phyloP scores from a whole-genome alignment of 2,797 vertebrate genomes.

The Enteromius anoplus region DNA sequence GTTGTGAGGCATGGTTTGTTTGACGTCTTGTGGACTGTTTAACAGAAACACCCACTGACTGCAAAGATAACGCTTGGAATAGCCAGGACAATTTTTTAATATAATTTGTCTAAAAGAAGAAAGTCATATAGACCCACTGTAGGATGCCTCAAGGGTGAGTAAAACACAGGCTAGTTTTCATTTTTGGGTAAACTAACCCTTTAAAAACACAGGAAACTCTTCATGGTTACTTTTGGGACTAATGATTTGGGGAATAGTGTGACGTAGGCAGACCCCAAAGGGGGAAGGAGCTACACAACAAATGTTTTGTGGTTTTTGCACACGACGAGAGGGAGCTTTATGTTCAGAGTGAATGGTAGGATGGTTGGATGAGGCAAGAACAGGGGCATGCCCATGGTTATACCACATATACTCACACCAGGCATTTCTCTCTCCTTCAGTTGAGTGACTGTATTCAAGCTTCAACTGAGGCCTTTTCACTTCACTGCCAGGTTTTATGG shows the following conservation, averaged over 20 bases:
- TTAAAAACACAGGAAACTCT: slow-evolving; percentile 44
- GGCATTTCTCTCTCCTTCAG: background rate
- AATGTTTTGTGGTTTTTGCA: slow-evolving; percentile 32
- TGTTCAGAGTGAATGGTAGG: slow-evolving; percentile 10
- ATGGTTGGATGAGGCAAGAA: background rate
- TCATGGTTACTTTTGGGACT: slow-evolving; percentile 52
- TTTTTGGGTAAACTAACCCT: too few species aligned
- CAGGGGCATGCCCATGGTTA: background rate
- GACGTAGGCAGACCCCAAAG: slow-evolving; percentile 1
- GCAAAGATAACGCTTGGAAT: too few species aligned
- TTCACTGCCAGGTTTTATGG: slow-evolving; percentile 9
- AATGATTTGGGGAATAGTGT: slow-evolving; percentile 18
- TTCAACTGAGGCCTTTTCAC: slow-evolving; percentile 8
- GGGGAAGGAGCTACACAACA: slow-evolving; percentile 5
- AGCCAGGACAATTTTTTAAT: too few species aligned
- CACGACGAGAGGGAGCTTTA: slow-evolving; percentile 20
- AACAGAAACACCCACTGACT: too few species aligned
- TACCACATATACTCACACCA: background rate
- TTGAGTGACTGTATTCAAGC: slow-evolving; percentile 21
- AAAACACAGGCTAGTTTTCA: too few species aligned
- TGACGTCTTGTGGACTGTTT: too few species aligned
- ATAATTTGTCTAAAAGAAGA: too few species aligned
- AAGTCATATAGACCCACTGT: too few species aligned
- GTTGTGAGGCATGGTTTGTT: too few species aligned
- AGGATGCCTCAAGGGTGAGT: too few species aligned